A percentile compares a stretch with the other conserved stretches of the same genome.
Conservation (phyloP, 2,888 invertebrate genomes). For the Nebria brevicollis region DNA sequence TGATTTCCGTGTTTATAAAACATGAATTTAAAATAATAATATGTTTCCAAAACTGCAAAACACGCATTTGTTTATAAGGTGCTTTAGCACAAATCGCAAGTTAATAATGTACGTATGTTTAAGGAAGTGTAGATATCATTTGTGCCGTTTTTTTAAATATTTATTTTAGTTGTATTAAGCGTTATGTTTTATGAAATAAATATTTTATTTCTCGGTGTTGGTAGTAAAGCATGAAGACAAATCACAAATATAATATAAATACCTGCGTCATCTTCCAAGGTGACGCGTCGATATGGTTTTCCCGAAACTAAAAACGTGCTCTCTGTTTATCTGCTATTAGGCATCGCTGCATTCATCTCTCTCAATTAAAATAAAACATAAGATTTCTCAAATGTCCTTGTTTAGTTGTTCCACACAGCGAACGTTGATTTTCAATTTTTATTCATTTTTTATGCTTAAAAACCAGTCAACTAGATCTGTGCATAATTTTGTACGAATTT, state of each 20-base stretch:
- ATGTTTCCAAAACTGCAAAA: no score
- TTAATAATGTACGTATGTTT: no score
- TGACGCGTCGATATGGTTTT: conserved; percentile 49
- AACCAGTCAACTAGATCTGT: no score
- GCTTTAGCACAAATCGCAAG: no score
- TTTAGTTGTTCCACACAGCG: conserved; percentile 6
- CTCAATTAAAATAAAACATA: not conserved
- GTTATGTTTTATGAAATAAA: no score
- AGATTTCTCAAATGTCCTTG: conserved; percentile 17
- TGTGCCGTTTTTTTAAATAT: no score
- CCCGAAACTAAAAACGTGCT: conserved; percentile 50
- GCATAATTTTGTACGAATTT: not conserved
- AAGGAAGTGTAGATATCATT: no score
- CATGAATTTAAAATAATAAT: no score
- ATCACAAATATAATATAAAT: conserved; percentile 11
- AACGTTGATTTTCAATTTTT: not conserved
- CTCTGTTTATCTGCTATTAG: conserved; percentile 32
- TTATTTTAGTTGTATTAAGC: no score
- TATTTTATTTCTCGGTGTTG: not conserved
- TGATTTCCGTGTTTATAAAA: no score
- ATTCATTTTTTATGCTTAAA: no score
- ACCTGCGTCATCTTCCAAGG: conserved; percentile 50
- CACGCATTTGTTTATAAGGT: no score
- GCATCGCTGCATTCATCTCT: conserved; percentile 32
- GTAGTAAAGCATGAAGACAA: conserved; percentile 25